phyloP scores from a whole-genome alignment of 2,888 invertebrate genomes.

The Caenorhabditis angaria region DNA sequence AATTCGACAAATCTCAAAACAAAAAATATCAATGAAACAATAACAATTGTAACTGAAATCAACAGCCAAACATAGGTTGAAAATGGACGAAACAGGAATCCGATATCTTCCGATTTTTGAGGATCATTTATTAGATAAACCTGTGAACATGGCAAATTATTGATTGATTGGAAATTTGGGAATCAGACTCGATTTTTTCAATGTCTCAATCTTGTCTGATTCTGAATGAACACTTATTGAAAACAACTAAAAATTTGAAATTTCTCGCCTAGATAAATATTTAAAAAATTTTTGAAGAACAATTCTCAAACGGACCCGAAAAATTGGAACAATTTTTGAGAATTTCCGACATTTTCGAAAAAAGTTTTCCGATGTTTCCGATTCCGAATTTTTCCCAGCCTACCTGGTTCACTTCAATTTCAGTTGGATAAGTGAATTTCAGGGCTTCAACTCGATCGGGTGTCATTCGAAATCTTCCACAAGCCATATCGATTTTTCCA shows the following conservation, averaged over 20 bases:
- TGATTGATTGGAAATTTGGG: too few species aligned
- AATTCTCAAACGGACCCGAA: too few species aligned
- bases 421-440: conserved; percentile 41
- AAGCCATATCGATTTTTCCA: conserved; percentile 38
- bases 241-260: too few species aligned
- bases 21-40: conserved; percentile 33
- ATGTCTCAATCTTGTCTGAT: too few species aligned
- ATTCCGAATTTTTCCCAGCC: background rate
- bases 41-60: conserved; percentile 18
- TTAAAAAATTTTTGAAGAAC: too few species aligned
- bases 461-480: conserved; percentile 43
- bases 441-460: conserved; percentile 27
- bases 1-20: conserved; percentile 32
- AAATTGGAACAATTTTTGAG: background rate
- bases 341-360: background rate
- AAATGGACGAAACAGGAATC: conserved; percentile 39
- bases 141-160: too few species aligned
- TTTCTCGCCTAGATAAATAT: too few species aligned
- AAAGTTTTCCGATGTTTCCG: background rate
- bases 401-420: conserved; percentile 38
- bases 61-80: conserved; percentile 30
- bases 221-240: too few species aligned
- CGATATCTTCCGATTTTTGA: conserved; percentile 32
- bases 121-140: conserved; percentile 40
- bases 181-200: too few species aligned